Conservation (phyloP, 2,113 vertebrate species). For the Ariopsis seemanni region DNA sequence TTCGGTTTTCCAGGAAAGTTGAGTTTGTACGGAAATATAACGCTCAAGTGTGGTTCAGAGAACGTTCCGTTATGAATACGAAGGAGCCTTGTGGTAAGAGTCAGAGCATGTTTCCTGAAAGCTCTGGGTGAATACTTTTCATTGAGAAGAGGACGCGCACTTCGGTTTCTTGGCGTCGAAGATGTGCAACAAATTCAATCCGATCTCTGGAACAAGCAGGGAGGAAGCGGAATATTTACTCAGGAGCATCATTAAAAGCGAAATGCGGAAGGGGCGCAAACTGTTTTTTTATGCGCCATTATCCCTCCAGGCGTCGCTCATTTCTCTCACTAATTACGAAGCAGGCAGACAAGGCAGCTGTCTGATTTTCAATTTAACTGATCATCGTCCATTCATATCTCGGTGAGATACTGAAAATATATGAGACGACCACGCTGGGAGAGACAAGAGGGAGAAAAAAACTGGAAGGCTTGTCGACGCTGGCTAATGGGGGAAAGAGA, state of each 20-base stretch:
- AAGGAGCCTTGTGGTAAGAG: not conserved
- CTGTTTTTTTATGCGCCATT: slow-evolving; percentile 99
- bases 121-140: not conserved
- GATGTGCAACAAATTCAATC: slow-evolving; percentile 69
- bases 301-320: slow-evolving; percentile 99
- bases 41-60: not conserved
- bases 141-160: not conserved
- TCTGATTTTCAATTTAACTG: slow-evolving; percentile 99
- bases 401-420: slow-evolving; percentile 97
- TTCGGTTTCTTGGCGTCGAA: slow-evolving; percentile 50
- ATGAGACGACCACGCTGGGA: slow-evolving; percentile 86
- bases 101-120: not conserved
- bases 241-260: slow-evolving; percentile 91
- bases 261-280: slow-evolving; percentile 91
- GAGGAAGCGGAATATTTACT: slow-evolving; percentile 97
- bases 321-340: slow-evolving; percentile 99
- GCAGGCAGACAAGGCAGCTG: slow-evolving; percentile 98
- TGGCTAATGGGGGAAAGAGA: slow-evolving; percentile 40
- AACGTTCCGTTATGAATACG: not conserved
- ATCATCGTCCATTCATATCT: slow-evolving; percentile 99
- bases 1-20: not conserved
- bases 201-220: slow-evolving; percentile 88
- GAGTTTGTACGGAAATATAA: not conserved
- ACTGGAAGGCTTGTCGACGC: slow-evolving; percentile 28
- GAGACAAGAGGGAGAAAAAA: slow-evolving; percentile 15